These are phyloP conservation scores for Pachyrhynchus sulphureomaculatus DNA, from an alignment of 1,140 invertebrate genomes.

Conservation along the genomic window DNA sequence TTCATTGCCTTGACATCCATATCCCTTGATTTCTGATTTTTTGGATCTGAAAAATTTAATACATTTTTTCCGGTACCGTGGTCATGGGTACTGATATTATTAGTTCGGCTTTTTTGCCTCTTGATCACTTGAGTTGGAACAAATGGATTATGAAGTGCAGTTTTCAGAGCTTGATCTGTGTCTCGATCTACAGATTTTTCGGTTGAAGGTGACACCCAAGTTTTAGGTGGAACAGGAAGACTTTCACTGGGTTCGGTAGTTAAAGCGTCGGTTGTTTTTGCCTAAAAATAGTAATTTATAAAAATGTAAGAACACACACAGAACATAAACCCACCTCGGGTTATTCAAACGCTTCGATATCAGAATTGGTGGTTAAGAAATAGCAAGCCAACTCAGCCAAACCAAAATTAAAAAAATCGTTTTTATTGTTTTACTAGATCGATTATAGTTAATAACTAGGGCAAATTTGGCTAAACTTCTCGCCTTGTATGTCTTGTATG, in stretches of 20 bases:
- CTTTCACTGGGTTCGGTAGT: neutral
- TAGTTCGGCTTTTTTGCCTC: constrained; percentile 25
- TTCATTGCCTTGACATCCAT: constrained; percentile 47
- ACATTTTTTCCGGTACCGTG: constrained; percentile 46
- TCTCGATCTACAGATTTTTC: neutral
- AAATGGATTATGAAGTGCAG: constrained; percentile 29
- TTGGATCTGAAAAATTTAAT: neutral
- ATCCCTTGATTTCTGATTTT: neutral
- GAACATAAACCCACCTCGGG: neutral
- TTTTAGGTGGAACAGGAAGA: constrained; percentile 27
- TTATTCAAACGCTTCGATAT: neutral
- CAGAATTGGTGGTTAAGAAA: constrained; percentile 37
- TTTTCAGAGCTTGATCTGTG: constrained; percentile 16
- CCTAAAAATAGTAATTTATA: constrained; percentile 15
- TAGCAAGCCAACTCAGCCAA: no score
- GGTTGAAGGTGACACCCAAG: constrained; percentile 21
- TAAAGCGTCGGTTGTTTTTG: neutral
- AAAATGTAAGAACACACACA: neutral
- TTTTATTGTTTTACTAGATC: no score
- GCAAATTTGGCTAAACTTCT: no score
- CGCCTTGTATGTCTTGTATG: no score
- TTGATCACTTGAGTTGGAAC: constrained; percentile 33
- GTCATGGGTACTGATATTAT: constrained; percentile 26
- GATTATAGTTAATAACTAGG: no score
- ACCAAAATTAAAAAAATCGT: no score